These are phyloP conservation scores for Neodiprion lecontei DNA, from an alignment of 1,140 invertebrate genomes.

Conservation along the genomic window DNA sequence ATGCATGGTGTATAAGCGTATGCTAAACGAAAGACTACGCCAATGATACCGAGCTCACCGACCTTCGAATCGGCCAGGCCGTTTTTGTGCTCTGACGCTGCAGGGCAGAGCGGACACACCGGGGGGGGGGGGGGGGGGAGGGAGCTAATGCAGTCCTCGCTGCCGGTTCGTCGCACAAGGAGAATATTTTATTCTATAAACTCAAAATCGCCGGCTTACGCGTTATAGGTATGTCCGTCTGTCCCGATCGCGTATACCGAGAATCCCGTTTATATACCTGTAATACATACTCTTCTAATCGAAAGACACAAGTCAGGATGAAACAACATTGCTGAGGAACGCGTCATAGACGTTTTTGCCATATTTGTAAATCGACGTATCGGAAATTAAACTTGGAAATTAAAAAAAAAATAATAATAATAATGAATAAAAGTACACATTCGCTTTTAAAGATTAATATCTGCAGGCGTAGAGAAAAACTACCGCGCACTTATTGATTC, in stretches of 20 bases:
- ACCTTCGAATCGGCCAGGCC: constrained; percentile 55
- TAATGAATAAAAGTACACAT: too few species aligned
- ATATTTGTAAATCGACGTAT: neutral
- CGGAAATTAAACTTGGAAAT: neutral
- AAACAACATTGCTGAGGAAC: neutral
- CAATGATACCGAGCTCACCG: constrained; percentile 45
- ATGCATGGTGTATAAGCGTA: neutral
- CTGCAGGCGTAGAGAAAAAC: too few species aligned
- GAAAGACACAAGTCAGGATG: neutral
- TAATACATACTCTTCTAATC: neutral
- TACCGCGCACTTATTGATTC: too few species aligned
- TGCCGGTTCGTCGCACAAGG: constrained; percentile 7
- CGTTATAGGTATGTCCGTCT: neutral
- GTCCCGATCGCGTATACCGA: too few species aligned
- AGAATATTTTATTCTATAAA: constrained; percentile 16
- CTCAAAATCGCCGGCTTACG: constrained; percentile 4
- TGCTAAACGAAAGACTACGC: constrained; percentile 38
- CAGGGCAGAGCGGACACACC: constrained; percentile 12
- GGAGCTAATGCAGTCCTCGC: constrained; percentile 17
- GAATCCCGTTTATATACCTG: too few species aligned
- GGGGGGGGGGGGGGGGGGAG: neutral
- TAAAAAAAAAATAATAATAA: too few species aligned
- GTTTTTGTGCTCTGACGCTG: constrained; percentile 44
- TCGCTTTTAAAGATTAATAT: too few species aligned
- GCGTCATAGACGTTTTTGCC: neutral